Evolutionary conservation across 23 tunicate genomes (phyloP).

Genomic region (Trididemnum clinides): DNA sequence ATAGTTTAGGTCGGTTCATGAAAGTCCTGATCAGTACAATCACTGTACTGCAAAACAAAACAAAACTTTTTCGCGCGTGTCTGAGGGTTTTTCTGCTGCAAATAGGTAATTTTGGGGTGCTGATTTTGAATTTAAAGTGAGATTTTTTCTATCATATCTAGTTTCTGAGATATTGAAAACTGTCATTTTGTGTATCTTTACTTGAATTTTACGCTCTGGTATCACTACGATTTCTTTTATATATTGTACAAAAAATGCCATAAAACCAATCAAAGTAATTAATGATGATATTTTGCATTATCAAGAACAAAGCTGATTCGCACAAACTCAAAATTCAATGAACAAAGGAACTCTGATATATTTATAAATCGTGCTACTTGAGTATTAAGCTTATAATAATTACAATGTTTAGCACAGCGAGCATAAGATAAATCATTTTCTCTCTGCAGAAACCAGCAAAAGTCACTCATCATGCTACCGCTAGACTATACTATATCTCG

Average conservation of each 20-base stretch:
- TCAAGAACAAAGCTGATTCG: neutral
- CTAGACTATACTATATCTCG: neutral
- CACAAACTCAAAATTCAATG: neutral
- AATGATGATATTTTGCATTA: neutral
- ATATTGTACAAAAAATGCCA: neutral
- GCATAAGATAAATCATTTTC: too few species aligned
- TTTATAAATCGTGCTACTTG: neutral
- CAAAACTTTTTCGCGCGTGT: too few species aligned
- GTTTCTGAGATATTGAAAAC: too few species aligned
- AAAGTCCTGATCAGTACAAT: too few species aligned
- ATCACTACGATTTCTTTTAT: neutral
- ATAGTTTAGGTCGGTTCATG: too few species aligned
- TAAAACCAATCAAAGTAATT: neutral
- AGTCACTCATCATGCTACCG: neutral
- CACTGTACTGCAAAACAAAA: too few species aligned
- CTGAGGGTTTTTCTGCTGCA: too few species aligned
- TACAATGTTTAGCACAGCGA: neutral
- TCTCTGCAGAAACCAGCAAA: too few species aligned
- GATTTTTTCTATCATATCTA: too few species aligned
- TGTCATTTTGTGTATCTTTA: too few species aligned
- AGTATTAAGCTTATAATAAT: neutral
- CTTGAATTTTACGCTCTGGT: neutral
- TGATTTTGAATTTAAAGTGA: too few species aligned
- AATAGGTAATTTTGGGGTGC: too few species aligned
- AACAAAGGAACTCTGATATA: neutral